Conservation (phyloP, 2,888 invertebrate species). For the Dione juno region DNA sequence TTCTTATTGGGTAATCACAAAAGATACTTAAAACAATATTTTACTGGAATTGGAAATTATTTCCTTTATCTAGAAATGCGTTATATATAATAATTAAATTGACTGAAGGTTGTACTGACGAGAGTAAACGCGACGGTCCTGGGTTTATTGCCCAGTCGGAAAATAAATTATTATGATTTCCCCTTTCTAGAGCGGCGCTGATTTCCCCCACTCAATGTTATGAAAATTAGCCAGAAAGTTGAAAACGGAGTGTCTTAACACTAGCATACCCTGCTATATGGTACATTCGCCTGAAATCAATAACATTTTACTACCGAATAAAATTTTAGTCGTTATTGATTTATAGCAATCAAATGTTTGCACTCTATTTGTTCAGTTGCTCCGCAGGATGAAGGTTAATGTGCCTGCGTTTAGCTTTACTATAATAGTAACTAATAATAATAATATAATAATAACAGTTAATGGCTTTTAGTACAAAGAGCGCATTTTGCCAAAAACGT, state of each 20-base stretch:
- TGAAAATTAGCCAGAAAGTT: no score
- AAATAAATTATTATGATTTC: no score
- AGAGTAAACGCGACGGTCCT: no score
- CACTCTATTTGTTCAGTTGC: slow-evolving; percentile 34
- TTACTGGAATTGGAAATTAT: no score
- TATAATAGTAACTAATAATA: no score
- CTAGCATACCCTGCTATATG: background rate
- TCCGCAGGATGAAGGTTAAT: slow-evolving; percentile 39
- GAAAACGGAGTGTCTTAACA: background rate
- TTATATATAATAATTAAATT: no score
- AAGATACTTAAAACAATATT: no score
- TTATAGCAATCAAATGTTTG: slow-evolving; percentile 28
- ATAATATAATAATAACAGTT: slow-evolving; percentile 16
- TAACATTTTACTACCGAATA: slow-evolving; percentile 1
- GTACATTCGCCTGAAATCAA: background rate
- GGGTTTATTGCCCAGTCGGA: no score
- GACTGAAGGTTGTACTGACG: no score
- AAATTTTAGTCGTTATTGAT: background rate
- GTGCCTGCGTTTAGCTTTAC: slow-evolving; percentile 34
- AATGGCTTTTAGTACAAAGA: slow-evolving; percentile 22
- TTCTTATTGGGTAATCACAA: background rate
- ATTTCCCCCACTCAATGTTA: no score
- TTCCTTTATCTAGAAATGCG: no score
- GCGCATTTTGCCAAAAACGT: slow-evolving; percentile 25
- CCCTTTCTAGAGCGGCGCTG: no score